Evolutionary conservation across 2,797 vertebrate genomes (phyloP).

Genomic region (Decapterus maruadsi): DNA sequence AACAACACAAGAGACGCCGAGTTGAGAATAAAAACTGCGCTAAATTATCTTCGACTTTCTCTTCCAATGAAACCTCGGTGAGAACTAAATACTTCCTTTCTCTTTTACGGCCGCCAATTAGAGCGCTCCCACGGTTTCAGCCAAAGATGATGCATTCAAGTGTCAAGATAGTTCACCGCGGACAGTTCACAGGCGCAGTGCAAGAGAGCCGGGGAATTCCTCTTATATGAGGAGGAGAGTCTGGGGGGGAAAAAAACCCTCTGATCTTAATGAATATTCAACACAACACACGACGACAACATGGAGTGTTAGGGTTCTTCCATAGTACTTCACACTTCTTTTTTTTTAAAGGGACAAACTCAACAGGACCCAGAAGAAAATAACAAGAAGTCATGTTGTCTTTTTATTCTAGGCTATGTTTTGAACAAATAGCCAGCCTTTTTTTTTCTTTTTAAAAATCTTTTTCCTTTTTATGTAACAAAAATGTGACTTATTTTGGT

Average conservation of each 20-base stretch:
- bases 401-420: too few relatives aligned
- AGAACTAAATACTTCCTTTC: constrained; percentile 78
- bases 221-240: not conserved
- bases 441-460: too few relatives aligned
- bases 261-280: constrained; percentile 24
- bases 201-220: too few relatives aligned
- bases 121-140: constrained; percentile 63
- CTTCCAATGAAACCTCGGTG: constrained; percentile 71
- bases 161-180: constrained; percentile 63
- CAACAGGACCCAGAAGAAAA: not conserved
- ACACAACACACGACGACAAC: not conserved
- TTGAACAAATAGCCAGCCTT: too few relatives aligned
- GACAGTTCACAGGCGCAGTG: fast-evolving
- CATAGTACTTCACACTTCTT: not conserved
- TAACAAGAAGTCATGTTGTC: not conserved
- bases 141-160: constrained; percentile 34
- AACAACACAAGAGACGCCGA: not conserved
- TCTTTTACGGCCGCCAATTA: constrained; percentile 75
- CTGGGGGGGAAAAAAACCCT: not conserved
- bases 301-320: not conserved
- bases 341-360: not conserved
- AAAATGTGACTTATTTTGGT: too few relatives aligned
- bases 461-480: too few relatives aligned
- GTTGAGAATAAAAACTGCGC: constrained; percentile 26
- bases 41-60: constrained; percentile 61